phyloP scores from a whole-genome alignment of 2,797 vertebrate genomes.

The Tarsius wallacei region DNA sequence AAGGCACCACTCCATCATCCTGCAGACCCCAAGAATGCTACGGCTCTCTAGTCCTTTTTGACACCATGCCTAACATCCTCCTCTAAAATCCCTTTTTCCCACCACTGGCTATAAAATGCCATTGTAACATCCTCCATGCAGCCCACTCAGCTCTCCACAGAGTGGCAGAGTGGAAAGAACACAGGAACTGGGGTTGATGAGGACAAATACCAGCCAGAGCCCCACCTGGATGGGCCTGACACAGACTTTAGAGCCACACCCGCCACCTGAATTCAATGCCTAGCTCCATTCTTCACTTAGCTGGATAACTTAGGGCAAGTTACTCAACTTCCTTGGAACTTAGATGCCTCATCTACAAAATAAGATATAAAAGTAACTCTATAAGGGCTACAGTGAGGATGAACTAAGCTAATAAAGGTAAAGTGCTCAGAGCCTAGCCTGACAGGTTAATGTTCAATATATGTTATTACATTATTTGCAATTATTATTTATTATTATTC shows the following conservation, averaged over 20 bases:
- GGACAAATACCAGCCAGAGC: not conserved
- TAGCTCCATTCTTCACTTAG: not conserved
- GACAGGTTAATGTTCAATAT: not conserved
- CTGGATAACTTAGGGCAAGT: not conserved
- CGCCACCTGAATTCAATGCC: not conserved
- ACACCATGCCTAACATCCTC: not conserved
- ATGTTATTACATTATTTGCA: too few species aligned
- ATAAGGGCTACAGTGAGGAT: not conserved
- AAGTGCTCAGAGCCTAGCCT: not conserved
- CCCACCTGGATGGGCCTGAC: not conserved
- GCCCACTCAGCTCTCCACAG: not conserved
- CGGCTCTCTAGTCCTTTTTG: not conserved
- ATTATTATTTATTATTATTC: not conserved
- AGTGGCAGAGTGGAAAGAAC: not conserved
- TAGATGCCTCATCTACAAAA: not conserved
- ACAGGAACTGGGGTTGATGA: not conserved
- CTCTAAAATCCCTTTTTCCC: not conserved
- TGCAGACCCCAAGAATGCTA: not conserved
- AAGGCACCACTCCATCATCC: not conserved
- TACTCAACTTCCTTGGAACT: not conserved
- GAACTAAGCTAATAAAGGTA: not conserved
- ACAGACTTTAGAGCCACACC: not conserved
- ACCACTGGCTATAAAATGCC: not conserved
- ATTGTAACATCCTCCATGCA: too few species aligned
- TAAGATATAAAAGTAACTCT: not conserved